Evolutionary conservation across 2,113 vertebrate genomes (phyloP).

Genomic region (Tyto alba): DNA sequence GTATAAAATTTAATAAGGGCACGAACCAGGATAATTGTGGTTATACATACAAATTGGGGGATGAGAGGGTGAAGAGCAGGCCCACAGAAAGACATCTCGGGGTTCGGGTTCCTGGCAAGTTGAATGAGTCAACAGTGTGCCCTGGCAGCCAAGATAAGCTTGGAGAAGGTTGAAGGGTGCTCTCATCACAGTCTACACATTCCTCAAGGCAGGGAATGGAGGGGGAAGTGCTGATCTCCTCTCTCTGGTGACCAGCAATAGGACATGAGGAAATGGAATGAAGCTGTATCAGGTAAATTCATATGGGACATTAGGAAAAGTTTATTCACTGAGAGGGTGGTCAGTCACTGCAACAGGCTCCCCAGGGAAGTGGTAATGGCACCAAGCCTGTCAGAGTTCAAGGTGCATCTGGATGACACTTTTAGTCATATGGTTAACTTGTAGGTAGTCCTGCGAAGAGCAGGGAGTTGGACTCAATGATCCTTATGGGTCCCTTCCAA

Average conservation of each 20-base stretch:
- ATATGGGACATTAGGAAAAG: background rate
- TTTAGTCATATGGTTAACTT: background rate
- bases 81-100: background rate
- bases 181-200: background rate
- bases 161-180: background rate
- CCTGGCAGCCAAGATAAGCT: background rate
- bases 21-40: background rate
- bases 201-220: accelerated
- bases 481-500: background rate
- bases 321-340: background rate
- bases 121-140: background rate
- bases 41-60: background rate
- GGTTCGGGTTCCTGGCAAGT: background rate
- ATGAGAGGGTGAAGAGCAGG: background rate
- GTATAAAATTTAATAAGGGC: background rate
- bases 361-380: background rate
- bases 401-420: accelerated
- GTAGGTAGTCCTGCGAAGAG: background rate
- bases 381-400: background rate
- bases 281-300: background rate
- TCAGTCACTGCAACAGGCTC: background rate
- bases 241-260: background rate
- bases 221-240: background rate
- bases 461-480: background rate
- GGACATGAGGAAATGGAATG: background rate